Base-by-base conservation (phyloP, 2,888 invertebrate genomes). In the Cheilosia scutellata region DNA sequence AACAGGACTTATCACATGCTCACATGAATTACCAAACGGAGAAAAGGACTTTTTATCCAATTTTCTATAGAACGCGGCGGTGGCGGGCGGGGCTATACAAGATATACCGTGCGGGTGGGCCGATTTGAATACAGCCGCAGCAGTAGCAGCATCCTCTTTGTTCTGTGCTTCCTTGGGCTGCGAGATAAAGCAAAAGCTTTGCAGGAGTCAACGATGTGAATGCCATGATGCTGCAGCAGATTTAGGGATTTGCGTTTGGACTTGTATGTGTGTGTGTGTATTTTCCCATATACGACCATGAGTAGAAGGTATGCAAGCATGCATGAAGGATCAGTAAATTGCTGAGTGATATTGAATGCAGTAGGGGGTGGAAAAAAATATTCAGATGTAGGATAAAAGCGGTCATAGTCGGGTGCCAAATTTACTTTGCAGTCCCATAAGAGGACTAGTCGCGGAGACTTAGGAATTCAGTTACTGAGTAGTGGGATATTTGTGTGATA, bases 1-100 rank as follows among this genome's bases (percentile, higher is more conserved):
- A 87, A 87, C 79, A 87, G 87, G 87, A 87, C 87, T 87, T 87
- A 87, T 87, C 87, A 87, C 87, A 83, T 87, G 87, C 83, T 83
- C 87, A 83, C 87, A 87, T 87, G 87, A 87, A 87, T 87, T 87
- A 87, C 87, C 87, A 87, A 87, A 87, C 83, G 83, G 87, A 77
- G 80, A 77, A 87, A 66, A 86, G 82, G 84, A 82, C 84, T 80
- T 76, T 84, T 84, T 80, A 80, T 71, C 82, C 75, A 71, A 66
- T 80, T 79, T 80, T 76, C 53, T 66, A 51, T 40, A 40, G 60
- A 25, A 42, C 25, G 57, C 57, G 40, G 1, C 44, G 27, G 11
- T 6, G 25, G 13, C 6, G 4, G 25, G 13, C 6, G 4, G 29
- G 27, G 13, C 27, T 31, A 31, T 44, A 53, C 37, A 25, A 57